A percentile compares a stretch with the other conserved stretches of the same genome.
Conservation (phyloP, 1,140 invertebrate species). For the Drosophila subobscura region DNA sequence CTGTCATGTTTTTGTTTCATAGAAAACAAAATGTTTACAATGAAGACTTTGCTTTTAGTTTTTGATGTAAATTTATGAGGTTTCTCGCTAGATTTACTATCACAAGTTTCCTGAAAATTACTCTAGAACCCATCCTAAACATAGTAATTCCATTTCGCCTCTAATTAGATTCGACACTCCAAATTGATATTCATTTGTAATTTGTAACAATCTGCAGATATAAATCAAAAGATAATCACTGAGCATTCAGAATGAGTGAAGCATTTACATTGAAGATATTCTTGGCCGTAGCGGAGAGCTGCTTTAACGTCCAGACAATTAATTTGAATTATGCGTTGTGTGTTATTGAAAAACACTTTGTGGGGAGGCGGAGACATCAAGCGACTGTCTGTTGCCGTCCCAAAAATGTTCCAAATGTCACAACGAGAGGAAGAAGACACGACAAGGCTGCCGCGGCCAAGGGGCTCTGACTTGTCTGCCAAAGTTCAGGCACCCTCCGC, state of each 20-base stretch:
- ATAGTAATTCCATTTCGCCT: too few relatives aligned
- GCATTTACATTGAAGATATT: slow-evolving; percentile 30
- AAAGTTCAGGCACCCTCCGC: slow-evolving; percentile 27
- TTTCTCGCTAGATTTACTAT: too few relatives aligned
- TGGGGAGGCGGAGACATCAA: slow-evolving; percentile 20
- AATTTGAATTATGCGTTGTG: slow-evolving; percentile 62
- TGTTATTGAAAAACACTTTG: slow-evolving; percentile 60
- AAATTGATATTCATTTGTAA: slow-evolving; percentile 30
- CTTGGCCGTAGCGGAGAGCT: slow-evolving; percentile 39
- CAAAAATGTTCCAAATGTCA: slow-evolving; percentile 41
- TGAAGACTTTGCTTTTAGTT: too few relatives aligned
- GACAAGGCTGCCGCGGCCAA: neutral
- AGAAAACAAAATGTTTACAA: too few relatives aligned
- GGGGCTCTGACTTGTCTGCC: slow-evolving; percentile 6
- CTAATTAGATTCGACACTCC: slow-evolving; percentile 2
- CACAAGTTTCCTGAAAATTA: too few relatives aligned
- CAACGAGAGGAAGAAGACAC: slow-evolving; percentile 21
- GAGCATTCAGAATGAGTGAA: neutral
- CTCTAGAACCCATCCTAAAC: too few relatives aligned
- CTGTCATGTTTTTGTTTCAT: too few relatives aligned
- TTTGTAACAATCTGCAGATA: slow-evolving; percentile 26
- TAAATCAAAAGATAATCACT: slow-evolving; percentile 17
- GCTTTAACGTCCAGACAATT: slow-evolving; percentile 56
- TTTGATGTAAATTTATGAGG: too few relatives aligned
- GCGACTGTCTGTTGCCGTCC: slow-evolving; percentile 4